Evolutionary conservation across 2,888 invertebrate genomes (phyloP).

Genomic region (Labia minor): DNA sequence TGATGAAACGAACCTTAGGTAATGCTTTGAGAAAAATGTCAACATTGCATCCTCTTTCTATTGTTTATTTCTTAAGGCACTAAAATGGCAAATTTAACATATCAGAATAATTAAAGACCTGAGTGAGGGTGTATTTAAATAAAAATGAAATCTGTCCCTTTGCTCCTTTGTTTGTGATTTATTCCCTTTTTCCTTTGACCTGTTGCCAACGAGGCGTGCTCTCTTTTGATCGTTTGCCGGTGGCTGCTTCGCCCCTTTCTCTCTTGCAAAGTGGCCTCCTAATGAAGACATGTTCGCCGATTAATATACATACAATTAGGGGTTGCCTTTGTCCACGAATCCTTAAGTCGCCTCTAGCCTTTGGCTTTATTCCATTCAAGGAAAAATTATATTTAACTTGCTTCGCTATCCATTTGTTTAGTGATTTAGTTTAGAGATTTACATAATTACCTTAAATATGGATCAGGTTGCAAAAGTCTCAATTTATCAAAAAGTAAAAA

Average conservation of each 20-base stretch:
- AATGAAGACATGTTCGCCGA: slow-evolving; percentile 8
- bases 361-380: no score
- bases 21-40: not conserved
- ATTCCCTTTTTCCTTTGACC: not conserved
- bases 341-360: no score
- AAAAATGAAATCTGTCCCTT: not conserved
- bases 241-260: not conserved
- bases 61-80: not conserved
- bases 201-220: slow-evolving; percentile 2
- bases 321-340: no score
- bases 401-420: no score
- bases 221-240: not conserved
- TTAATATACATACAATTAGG: not conserved
- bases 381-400: no score
- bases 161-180: slow-evolving; percentile 3
- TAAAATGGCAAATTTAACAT: slow-evolving; percentile 5
- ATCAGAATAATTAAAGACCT: not conserved
- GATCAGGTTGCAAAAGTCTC: no score
- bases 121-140: not conserved
- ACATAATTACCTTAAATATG: no score
- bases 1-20: not conserved
- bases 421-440: no score
- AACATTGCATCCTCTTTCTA: not conserved
- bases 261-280: not conserved
- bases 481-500: no score